Percentiles rank a stretch among this genome's conserved stretches.
Conservation (phyloP, 2,113 vertebrate genomes). For the Heterotilapia buettikoferi region DNA sequence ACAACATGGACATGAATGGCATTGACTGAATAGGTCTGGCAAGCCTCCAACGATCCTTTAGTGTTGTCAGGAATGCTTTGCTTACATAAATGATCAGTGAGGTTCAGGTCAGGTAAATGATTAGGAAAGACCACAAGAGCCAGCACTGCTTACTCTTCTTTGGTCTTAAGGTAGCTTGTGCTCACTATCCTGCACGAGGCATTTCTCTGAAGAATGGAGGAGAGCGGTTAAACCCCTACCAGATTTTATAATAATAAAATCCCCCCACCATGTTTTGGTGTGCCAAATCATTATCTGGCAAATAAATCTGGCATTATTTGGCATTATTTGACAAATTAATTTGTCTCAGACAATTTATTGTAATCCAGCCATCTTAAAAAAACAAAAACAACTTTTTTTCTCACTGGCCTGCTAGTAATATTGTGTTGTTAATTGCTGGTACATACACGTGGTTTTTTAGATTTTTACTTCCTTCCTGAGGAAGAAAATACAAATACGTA, state of each 20-base stretch:
- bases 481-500: neutral
- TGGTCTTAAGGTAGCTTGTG: neutral
- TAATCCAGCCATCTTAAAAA: neutral
- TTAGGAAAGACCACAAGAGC: neutral
- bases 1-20: neutral
- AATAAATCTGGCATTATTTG: neutral
- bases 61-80: neutral
- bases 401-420: neutral
- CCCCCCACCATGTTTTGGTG: neutral
- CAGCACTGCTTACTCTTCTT: neutral
- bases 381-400: neutral
- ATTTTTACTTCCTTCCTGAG: neutral
- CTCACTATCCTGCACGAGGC: neutral
- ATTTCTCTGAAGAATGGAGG: neutral
- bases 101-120: neutral
- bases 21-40: neutral
- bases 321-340: neutral
- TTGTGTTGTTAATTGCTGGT: neutral
- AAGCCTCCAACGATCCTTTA: neutral
- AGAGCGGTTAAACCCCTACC: neutral
- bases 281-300: neutral
- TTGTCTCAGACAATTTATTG: neutral
- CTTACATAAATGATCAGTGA: neutral
- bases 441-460: neutral
- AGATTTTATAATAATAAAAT: neutral